phyloP scores from a whole-genome alignment of 2,113 vertebrate genomes.

The Alethe diademata region DNA sequence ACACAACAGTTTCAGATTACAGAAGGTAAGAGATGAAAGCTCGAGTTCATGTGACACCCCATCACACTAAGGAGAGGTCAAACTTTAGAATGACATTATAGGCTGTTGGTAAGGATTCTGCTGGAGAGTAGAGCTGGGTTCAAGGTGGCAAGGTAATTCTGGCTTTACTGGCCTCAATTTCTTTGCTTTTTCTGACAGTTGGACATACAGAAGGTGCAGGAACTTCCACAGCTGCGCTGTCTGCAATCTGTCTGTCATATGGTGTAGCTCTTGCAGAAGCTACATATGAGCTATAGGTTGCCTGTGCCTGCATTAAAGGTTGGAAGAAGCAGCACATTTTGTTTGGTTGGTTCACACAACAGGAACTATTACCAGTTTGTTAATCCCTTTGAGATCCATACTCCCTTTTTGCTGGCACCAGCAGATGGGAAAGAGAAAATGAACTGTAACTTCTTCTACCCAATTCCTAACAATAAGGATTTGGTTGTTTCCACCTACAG shows the following conservation, averaged over 20 bases:
- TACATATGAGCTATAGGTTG: not conserved
- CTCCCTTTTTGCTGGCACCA: not conserved
- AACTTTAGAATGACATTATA: not conserved
- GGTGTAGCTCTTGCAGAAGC: not conserved
- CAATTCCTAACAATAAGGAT: not conserved
- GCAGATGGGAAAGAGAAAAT: not conserved
- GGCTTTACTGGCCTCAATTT: not conserved
- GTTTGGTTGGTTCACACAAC: not conserved
- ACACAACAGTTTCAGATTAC: not conserved
- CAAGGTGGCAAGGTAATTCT: not conserved
- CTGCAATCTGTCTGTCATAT: not conserved
- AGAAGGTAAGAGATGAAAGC: not conserved
- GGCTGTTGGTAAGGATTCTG: not conserved
- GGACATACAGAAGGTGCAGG: not conserved
- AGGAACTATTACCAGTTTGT: not conserved
- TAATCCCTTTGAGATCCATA: not conserved
- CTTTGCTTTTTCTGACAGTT: not conserved
- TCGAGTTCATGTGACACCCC: not conserved
- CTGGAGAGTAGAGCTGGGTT: not conserved
- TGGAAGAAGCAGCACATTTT: not conserved
- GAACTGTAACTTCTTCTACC: not conserved
- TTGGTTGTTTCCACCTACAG: not conserved
- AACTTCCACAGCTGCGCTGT: not conserved
- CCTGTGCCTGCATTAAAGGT: not conserved
- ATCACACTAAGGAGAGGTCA: not conserved